Evolutionary conservation across 2,797 vertebrate species (phyloP).

Genomic region (Enteromius fasciolatus): DNA sequence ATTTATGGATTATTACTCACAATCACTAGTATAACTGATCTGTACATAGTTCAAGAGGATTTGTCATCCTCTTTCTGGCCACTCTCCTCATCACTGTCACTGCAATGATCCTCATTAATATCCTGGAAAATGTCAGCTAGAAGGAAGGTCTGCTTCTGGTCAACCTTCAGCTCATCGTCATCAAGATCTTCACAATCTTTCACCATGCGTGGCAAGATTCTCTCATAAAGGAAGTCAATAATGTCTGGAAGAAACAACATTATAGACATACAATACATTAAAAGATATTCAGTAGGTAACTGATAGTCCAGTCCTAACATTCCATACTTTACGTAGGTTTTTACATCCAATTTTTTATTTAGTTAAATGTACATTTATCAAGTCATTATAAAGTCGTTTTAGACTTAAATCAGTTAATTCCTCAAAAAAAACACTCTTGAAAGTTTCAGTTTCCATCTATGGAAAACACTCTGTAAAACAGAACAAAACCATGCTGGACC

Average conservation of each 20-base stretch:
- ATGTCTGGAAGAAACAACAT: constrained; percentile 74
- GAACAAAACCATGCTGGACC: background rate
- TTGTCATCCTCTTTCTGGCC: constrained; percentile 27
- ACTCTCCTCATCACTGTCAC: constrained; percentile 1
- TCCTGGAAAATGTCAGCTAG: constrained; percentile 64
- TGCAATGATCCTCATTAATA: constrained; percentile 23
- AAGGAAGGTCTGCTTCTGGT: constrained; percentile 46
- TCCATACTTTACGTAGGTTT: background rate
- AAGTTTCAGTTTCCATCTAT: background rate
- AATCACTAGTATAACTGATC: background rate
- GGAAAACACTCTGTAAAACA: background rate
- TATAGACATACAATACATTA: background rate
- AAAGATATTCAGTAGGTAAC: background rate
- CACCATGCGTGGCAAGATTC: constrained; percentile 74
- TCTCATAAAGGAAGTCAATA: constrained; percentile 76
- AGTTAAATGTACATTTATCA: background rate
- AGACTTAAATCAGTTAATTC: background rate
- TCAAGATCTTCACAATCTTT: background rate
- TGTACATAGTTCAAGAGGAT: background rate
- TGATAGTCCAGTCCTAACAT: background rate
- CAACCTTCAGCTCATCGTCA: background rate
- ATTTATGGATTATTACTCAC: background rate
- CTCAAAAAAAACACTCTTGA: background rate
- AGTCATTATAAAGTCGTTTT: background rate
- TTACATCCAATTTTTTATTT: background rate